Percentiles rank a stretch among this genome's conserved stretches.
These are phyloP conservation scores for Habrosyne pyritoides DNA, from an alignment of 2,888 invertebrate species.

Conservation along the genomic window DNA sequence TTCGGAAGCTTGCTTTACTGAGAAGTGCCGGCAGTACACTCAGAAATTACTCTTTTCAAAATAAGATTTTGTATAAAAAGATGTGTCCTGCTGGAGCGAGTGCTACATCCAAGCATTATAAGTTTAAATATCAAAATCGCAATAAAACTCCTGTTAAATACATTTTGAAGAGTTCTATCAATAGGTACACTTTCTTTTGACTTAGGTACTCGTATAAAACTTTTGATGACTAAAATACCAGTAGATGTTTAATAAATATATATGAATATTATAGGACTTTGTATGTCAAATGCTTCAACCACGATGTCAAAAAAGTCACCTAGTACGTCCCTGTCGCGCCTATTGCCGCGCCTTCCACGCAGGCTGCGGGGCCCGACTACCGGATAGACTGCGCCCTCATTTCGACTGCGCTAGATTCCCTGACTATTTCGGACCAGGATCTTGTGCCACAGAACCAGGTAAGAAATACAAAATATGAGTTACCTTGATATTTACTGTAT, in stretches of 20 bases:
- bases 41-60: no score
- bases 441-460: conserved; percentile 91
- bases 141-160: no score
- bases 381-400: conserved; percentile 87
- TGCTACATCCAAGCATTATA: no score
- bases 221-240: no score
- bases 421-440: conserved; percentile 89
- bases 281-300: conserved; percentile 94
- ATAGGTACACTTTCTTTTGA: no score
- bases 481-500: neutral
- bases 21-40: no score
- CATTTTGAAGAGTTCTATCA: no score
- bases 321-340: conserved; percentile 90
- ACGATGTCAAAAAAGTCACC: conserved; percentile 85
- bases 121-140: no score
- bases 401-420: conserved; percentile 92
- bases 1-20: no score
- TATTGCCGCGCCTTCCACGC: conserved; percentile 93
- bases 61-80: no score
- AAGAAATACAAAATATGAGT: conserved; percentile 17
- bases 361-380: conserved; percentile 91
- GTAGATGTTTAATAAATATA: neutral
- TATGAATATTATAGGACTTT: conserved; percentile 84
- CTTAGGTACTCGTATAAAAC: no score
- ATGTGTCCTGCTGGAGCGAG: no score